Base-by-base conservation (phyloP, 2,888 invertebrate species). In the Philhelius pedissequus region DNA sequence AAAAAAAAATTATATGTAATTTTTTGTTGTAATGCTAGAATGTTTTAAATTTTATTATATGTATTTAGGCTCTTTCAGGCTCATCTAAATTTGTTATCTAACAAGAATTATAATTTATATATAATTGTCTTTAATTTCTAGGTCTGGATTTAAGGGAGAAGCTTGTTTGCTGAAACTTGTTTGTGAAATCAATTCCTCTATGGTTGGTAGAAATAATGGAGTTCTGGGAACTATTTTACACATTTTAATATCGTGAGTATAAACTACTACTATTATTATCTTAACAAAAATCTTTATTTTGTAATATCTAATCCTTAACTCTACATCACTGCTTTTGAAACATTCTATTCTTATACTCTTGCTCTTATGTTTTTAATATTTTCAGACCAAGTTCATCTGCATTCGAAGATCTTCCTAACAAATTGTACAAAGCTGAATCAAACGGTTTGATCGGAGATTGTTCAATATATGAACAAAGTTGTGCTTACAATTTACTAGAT, bases 211-310 rank as follows among this genome's bases (percentile, higher is more conserved):
- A 60, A 84, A 93, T 83, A 94, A 94, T 88, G 95, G 95, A 11
- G 92, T 95, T n/a, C 88, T 95, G 56, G 94, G 95, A 43, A 94
- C 94, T 88, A 88, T 95, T 75, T 90, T 95, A 13, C 94, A 95
- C 87, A 92, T 95, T 6, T 88, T 95, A 77, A 93, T 96, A 50
- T 94, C 94, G 95, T 95, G 90, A 94, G 94, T 92, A 86, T 13
- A 15, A 11, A 35, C 11, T 20, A 8, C 2, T 15, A 40, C 3
- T 11, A 9, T 32, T 11, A n/a, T n/a, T n/a, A n/a, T n/a, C n/a
- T n/a, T n/a, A n/a, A n/a, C n/a, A n/a, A n/a, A n/a, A n/a, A n/a
- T n/a, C n/a, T n/a, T n/a, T n/a, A n/a, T n/a, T n/a, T n/a, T n/a
- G n/a, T n/a, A n/a, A n/a, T n/a, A n/a, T n/a, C n/a, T n/a, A n/a